A percentile compares a stretch with the other conserved stretches of the same genome.
Conservation (phyloP, 2,888 invertebrate species). For the Raillietiella orientalis region DNA sequence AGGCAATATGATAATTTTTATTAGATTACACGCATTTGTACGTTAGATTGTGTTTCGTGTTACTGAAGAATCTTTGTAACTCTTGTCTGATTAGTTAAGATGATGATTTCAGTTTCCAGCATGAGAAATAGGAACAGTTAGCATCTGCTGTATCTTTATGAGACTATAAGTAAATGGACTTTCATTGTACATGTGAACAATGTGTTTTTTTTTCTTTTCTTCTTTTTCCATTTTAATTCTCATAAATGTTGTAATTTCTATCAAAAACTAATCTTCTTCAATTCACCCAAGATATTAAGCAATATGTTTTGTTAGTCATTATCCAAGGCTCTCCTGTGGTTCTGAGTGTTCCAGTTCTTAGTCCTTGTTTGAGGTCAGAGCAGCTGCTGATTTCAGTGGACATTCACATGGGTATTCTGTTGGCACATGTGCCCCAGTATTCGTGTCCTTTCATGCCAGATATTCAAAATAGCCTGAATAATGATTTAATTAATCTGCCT, state of each 20-base stretch:
- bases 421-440: constrained; percentile 72
- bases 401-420: constrained; percentile 66
- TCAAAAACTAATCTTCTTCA: background rate
- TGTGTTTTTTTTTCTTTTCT: constrained; percentile 3
- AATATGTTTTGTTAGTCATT: too few relatives aligned
- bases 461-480: constrained; percentile 41
- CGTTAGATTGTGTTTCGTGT: too few relatives aligned
- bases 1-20: background rate
- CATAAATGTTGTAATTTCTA: background rate
- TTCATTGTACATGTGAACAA: too few relatives aligned
- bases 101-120: too few relatives aligned
- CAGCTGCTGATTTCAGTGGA: constrained; percentile 72
- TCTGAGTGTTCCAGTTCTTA: constrained; percentile 54
- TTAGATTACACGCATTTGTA: background rate
- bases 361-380: constrained; percentile 67
- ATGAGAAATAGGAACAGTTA: too few relatives aligned
- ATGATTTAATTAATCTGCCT: constrained; percentile 30
- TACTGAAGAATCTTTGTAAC: too few relatives aligned
- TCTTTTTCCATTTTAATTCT: constrained; percentile 2
- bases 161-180: too few relatives aligned
- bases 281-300: constrained; percentile 14
- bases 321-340: constrained; percentile 74
- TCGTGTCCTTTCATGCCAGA: constrained; percentile 35
- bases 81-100: too few relatives aligned
- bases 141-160: too few relatives aligned